Evolutionary conservation across 2,797 vertebrate species (phyloP).

Genomic region (Neostethus bicornis): DNA sequence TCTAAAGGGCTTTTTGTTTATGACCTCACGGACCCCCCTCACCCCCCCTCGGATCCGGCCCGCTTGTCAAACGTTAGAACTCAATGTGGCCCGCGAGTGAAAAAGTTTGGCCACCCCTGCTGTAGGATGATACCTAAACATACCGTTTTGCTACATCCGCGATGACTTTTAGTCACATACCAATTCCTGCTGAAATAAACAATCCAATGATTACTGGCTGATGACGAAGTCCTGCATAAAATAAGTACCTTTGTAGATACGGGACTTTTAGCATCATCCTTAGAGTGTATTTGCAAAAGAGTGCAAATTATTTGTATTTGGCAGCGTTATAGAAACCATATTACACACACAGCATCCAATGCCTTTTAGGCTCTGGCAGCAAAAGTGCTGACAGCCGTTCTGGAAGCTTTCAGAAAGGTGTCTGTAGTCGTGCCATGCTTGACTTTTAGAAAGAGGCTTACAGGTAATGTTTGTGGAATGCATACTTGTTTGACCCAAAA

Average conservation of each 20-base stretch:
- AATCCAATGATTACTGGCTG: slow-evolving; percentile 4
- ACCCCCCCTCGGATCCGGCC: too few species aligned
- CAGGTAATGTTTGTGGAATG: slow-evolving; percentile 47
- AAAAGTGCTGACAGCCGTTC: slow-evolving; percentile 21
- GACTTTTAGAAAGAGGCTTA: slow-evolving; percentile 35
- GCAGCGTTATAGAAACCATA: slow-evolving; percentile 1
- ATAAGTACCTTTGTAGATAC: slow-evolving; percentile 4
- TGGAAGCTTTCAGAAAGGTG: slow-evolving; percentile 18
- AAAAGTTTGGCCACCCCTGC: too few species aligned
- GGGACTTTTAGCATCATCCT: not conserved
- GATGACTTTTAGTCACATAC: too few species aligned
- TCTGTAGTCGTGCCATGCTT: slow-evolving; percentile 1
- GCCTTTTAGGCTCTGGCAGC: slow-evolving; percentile 25
- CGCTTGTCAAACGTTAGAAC: too few species aligned
- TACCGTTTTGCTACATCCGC: too few species aligned
- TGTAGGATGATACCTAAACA: too few species aligned
- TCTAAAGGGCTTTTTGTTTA: too few species aligned
- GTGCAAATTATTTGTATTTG: slow-evolving; percentile 3
- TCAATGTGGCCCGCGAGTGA: too few species aligned
- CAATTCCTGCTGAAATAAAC: slow-evolving; percentile 24
- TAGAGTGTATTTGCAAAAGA: slow-evolving; percentile 1
- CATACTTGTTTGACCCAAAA: slow-evolving; percentile 31
- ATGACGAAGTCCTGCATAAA: slow-evolving; percentile 7
- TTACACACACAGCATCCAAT: slow-evolving; percentile 15
- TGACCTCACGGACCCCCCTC: too few species aligned